Conservation (phyloP, 2,888 invertebrate genomes). For the Linyphia triangularis region DNA sequence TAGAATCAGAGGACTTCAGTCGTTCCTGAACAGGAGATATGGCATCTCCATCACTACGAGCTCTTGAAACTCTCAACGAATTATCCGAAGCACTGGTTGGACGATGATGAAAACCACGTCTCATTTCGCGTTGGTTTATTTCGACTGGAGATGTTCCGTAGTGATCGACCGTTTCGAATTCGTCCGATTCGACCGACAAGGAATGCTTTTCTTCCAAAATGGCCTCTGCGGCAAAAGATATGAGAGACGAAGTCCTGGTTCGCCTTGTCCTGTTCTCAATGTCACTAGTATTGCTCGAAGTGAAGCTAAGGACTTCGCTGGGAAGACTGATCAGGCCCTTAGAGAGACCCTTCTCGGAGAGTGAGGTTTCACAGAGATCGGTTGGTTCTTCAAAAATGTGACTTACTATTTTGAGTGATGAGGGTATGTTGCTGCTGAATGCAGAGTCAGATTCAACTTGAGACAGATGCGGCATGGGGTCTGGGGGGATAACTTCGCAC, state of each 20-base stretch:
- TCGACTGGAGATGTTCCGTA: conserved; percentile 78
- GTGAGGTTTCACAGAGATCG: conserved; percentile 23
- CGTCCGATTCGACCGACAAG: conserved; percentile 86
- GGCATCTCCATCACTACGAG: conserved; percentile 75
- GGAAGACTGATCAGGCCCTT: conserved; percentile 29
- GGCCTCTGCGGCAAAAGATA: conserved; percentile 10
- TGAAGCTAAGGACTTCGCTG: conserved; percentile 65
- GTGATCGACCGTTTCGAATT: conserved; percentile 87
- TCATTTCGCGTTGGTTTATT: neutral
- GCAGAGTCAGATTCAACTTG: conserved; percentile 61
- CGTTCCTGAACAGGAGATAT: conserved; percentile 65
- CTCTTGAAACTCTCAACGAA: conserved; percentile 47
- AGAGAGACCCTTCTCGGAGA: conserved; percentile 2
- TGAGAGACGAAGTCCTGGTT: conserved; percentile 38
- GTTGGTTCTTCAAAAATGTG: conserved; percentile 46
- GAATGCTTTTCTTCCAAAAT: conserved; percentile 79
- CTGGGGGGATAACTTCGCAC: conserved; percentile 70
- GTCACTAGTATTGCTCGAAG: conserved; percentile 57
- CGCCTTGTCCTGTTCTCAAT: conserved; percentile 38
- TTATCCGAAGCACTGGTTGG: conserved; percentile 57
- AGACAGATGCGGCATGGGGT: conserved; percentile 71
- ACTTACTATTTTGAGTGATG: conserved; percentile 58
- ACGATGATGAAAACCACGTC: conserved; percentile 25
- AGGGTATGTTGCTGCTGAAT: conserved; percentile 70
- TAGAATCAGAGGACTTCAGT: conserved; percentile 64